Conservation (phyloP, 2,797 vertebrate genomes). For the Ctenopoma multispine region DNA sequence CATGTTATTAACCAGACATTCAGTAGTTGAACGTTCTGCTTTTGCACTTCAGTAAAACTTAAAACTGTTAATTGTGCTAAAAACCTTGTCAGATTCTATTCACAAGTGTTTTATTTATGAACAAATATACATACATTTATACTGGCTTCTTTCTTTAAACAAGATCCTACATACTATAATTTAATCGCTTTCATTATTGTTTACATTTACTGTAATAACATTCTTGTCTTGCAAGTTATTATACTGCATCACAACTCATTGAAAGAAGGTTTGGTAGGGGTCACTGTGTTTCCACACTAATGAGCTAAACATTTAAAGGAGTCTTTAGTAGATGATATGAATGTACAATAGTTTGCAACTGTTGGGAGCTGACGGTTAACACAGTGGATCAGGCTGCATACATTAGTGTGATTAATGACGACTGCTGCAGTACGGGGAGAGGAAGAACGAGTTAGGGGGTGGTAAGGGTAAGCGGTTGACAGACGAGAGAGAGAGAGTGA, state of each 20-base stretch:
- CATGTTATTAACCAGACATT: not conserved
- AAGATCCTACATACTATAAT: not conserved
- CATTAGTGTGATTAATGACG: conserved; percentile 72
- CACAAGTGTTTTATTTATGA: not conserved
- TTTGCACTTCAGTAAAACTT: not conserved
- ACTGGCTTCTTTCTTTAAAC: not conserved
- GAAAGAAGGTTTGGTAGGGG: not conserved
- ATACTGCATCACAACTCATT: conserved; percentile 3
- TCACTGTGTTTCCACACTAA: conserved; percentile 15
- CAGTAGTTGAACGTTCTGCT: not conserved
- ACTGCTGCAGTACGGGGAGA: conserved; percentile 69
- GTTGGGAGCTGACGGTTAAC: conserved; percentile 34
- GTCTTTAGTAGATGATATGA: conserved; percentile 21
- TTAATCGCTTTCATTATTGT: not conserved
- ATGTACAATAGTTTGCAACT: conserved; percentile 26
- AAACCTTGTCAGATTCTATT: not conserved
- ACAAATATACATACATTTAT: not conserved
- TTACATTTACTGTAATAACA: conserved; percentile 6
- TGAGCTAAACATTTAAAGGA: conserved; percentile 16
- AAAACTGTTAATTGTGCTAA: not conserved
- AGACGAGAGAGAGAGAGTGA: conserved; percentile 43
- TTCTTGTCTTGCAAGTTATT: conserved; percentile 9
- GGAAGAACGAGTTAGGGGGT: conserved; percentile 41
- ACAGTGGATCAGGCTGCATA: conserved; percentile 61
- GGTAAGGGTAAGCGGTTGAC: conserved; percentile 31